Evolutionary conservation across 2,797 vertebrate species (phyloP).

Genomic region (Paedocypris micromegethes): DNA sequence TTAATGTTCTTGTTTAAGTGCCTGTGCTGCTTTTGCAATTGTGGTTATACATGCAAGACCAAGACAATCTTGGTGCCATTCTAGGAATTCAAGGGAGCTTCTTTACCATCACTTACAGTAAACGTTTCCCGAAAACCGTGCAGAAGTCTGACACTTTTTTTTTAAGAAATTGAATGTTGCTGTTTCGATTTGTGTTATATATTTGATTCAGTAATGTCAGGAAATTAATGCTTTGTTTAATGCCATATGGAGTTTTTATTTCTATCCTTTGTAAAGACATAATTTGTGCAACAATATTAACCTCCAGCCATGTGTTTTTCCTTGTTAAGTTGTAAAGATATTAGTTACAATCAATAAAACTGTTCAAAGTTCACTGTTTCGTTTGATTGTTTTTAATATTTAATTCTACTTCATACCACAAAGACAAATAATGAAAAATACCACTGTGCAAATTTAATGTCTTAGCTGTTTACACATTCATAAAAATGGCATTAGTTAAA

Average conservation of each 20-base stretch:
- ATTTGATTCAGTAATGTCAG: constrained; percentile 48
- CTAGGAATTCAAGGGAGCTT: constrained; percentile 69
- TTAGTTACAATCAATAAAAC: constrained; percentile 71
- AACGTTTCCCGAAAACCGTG: constrained; percentile 55
- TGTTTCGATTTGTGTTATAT: constrained; percentile 50
- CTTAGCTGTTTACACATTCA: no score
- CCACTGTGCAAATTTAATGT: no score
- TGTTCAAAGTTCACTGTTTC: constrained; percentile 49
- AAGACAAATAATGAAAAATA: background rate
- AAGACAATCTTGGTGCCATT: constrained; percentile 62
- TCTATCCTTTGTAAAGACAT: constrained; percentile 62
- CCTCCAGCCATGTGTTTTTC: constrained; percentile 66
- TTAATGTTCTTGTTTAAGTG: constrained; percentile 75
- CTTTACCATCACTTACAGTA: constrained; percentile 68
- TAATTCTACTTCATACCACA: background rate
- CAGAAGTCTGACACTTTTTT: constrained; percentile 54
- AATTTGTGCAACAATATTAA: constrained; percentile 60
- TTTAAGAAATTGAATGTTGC: constrained; percentile 50
- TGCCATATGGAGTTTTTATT: constrained; percentile 53
- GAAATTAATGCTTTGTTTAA: constrained; percentile 55
- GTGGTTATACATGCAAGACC: constrained; percentile 59
- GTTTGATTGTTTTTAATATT: constrained; percentile 6
- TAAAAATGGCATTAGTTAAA: no score
- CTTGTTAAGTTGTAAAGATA: constrained; percentile 64
- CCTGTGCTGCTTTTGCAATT: constrained; percentile 74